Evolutionary conservation across 2,888 invertebrate genomes (phyloP), one percentile per base, ranked within the genome.

Genomic region (Philaethria dido): DNA sequence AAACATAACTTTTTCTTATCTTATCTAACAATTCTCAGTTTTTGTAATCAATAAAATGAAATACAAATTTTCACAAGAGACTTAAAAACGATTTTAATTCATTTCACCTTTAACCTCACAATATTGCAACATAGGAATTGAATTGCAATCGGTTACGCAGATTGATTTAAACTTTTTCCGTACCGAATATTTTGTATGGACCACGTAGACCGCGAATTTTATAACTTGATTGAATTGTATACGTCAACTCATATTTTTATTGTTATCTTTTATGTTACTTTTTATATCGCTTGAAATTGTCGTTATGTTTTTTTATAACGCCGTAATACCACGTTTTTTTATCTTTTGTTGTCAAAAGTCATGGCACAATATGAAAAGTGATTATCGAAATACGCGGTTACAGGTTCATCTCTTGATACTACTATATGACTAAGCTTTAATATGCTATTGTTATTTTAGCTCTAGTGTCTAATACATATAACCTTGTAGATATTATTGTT

Each of bases 171-270:
- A 72, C 73, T 76, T 74, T 76, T 74, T 50, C 47, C 48, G 39
- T 61, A 39, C 39, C 75, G 70, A 80, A 77, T 75, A 72, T 73
- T 74, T 75, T 76, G 73, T 64, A 62, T 72, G 67, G 69, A 77
- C 78, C 80, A 71, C 78, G 72, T 71, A 69, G 68, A 77, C 78
- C 80, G 72, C 79, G 72, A 76, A 74, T 79, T 85, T 82, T 77
- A 80, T 78, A 71, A 79, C 77, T 80, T 80, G 78, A 82, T 82
- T 75, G 77, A 78, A 77, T 75, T 76, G 69, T 39, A 74, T 75
- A 20, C 59, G 25, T 22, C 29, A 18, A 60, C 72, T 70, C 57
- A 45, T 57, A 18, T 59, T 62, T 62, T 65, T 44, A 55, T 62
- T 62, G 39, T 42, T 42, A 29, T 52, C 14, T 54, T 63, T 60